Base-by-base conservation (phyloP, 2,113 vertebrate genomes). In the Limanda limanda region DNA sequence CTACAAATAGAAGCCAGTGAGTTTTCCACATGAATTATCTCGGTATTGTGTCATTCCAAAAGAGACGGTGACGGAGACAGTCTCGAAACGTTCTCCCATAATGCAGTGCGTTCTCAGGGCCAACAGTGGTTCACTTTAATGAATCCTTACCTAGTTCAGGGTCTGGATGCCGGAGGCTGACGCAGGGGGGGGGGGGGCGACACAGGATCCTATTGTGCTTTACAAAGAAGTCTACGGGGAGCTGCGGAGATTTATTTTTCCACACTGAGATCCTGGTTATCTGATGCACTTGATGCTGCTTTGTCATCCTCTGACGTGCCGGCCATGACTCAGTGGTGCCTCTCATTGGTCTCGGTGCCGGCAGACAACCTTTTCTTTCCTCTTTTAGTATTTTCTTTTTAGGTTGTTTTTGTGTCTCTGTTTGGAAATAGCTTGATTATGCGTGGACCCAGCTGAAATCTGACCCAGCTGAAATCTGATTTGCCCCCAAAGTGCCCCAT, bases 291-390 rank as follows among this genome's bases (percentile, higher is more conserved):
- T 77, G 3, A 51, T 84, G 76, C 61, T 88, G 90, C 93, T 94
- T 92, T 94, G 93, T 94, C 94, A 92, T 90, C 1, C 94, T 57
- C 59, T 55, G 90, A 93, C 93, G 91, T 92, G 84, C 92, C 37
- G 92, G 74, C 79, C 86, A 76, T 95, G 95, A 95, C 92, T 94
- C 94, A 95, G 93, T 90, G 87, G 83, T 90, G 92, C 87, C 91
- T 89, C 51, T 74, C 2, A 0, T 63, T 57, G 68, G 20, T 88
- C 37, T 31, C 21, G 2, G 17, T 69, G 57, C 60, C 62, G 67
- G 40, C 25, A 18, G 57, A 62, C 24, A 48, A 47, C 64, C 21
- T 17, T 27, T 42, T 51, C 4, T 51, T 18, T 51, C 18, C 4
- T 17, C 47, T 51, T 51, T 51, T 51, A 18, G 47, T 2, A 54